Base-by-base conservation (phyloP, 2,888 invertebrate species). In the Trissoscelio sp. region DNA sequence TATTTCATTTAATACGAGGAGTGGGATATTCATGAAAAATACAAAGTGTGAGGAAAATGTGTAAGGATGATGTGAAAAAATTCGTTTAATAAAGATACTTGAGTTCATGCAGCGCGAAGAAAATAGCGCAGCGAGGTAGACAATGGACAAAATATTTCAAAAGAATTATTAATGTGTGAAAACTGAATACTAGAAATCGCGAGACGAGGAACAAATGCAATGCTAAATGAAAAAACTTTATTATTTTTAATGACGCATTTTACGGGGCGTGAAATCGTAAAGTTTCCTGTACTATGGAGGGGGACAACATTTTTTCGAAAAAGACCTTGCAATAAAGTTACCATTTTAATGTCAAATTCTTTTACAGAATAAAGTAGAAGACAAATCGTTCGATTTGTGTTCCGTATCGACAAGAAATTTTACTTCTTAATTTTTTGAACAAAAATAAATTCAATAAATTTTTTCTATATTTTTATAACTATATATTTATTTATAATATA, bases 151-250 rank as follows among this genome's bases (percentile, higher is more conserved):
- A 60, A 60, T 44, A 60, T 60, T 60, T 28, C 44, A 60, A 60
- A 44, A 44, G 60, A 60, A 60, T 60, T 60, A 60, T 60, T 60
- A 42, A 60, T 60, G 60, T 60, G 42, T 60, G 20, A 42, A 42
- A 60, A 60, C 12, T 60, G 60, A 60, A 60, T 28, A 28, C 42
- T 12, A 42, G 22, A 16, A 16, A 39, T 37, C 7, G 20, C 57
- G 12, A 28, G 14, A 28, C 28, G 11, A 51, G 12, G 51, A 28
- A 28, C 24, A 51, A 28, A 51, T 28, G 12, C 48, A 18, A 6
- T n/a, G 1, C 1, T 48, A 20, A 48, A 48, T 51, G 51, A 51
- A 53, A 22, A 31, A 53, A 34, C 58, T 18, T 22, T 58, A 18
- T 42, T 58, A 58, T 18, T 58, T 58, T 58, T 58, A 42, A 58